phyloP scores from a whole-genome alignment of 2,888 invertebrate species.

The Lissocephala sabroskyi region DNA sequence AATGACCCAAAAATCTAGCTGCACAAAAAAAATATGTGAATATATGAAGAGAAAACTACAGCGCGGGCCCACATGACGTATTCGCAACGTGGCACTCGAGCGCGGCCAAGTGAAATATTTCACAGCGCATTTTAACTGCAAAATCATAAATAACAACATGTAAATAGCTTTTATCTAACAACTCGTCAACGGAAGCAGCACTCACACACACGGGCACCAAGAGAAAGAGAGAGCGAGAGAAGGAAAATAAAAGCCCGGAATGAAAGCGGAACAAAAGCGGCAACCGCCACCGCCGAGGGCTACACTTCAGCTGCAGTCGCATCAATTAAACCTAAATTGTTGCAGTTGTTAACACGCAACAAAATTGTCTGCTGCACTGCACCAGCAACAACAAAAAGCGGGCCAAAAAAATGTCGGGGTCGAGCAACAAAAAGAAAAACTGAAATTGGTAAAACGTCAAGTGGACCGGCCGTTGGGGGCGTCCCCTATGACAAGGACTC shows the following conservation, averaged over 20 bases:
- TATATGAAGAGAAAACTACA: neutral
- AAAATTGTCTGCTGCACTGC: constrained; percentile 61
- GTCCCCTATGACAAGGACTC: no score
- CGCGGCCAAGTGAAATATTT: constrained; percentile 31
- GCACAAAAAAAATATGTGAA: neutral
- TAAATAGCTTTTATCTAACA: constrained; percentile 65
- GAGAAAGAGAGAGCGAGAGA: constrained; percentile 1
- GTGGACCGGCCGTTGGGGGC: constrained; percentile 20
- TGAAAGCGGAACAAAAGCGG: constrained; percentile 42
- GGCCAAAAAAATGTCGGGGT: constrained; percentile 18
- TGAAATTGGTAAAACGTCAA: constrained; percentile 58
- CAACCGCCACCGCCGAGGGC: constrained; percentile 31
- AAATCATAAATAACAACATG: constrained; percentile 64
- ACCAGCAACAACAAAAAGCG: constrained; percentile 30
- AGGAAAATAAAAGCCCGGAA: constrained; percentile 15
- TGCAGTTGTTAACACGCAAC: constrained; percentile 66
- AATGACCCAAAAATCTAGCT: no score
- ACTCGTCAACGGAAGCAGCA: constrained; percentile 60
- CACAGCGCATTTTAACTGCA: constrained; percentile 58
- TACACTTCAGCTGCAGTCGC: constrained; percentile 54
- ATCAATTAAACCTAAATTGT: constrained; percentile 65
- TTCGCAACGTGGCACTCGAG: constrained; percentile 29
- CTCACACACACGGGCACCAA: constrained; percentile 13
- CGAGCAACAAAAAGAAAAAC: constrained; percentile 9
- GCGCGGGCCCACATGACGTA: constrained; percentile 35